Base-by-base conservation (phyloP, 2,113 vertebrate species). In the Felis chaus region DNA sequence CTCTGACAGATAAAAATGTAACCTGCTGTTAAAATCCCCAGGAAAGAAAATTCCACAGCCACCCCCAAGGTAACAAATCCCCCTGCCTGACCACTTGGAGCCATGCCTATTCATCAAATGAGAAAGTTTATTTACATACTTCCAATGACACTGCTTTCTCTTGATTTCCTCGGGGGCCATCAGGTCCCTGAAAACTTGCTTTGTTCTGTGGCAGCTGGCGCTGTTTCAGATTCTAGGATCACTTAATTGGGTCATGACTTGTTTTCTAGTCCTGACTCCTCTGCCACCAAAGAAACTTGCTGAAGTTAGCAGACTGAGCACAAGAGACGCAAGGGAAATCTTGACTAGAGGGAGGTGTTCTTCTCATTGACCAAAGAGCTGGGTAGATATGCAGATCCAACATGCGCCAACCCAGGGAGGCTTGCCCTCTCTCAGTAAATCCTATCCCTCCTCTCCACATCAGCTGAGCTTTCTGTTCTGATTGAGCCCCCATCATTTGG, bases 31-130 rank as follows among this genome's bases (percentile, higher is more conserved):
- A 87, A 97, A 93, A 89, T 95, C 96, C 85, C 89, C 29, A n/a
- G 81, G 88, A 96, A 66, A 93, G 93, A 89, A 97, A 93, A 97
- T 98, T 97, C 97, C 97, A 96, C 82, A 89, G 86, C 81, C 45
- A 93, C 95, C 89, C 96, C 91, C 95, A 93, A 79, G 95, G 97
- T 96, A 97, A 97, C 96, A 95, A 98, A 94, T 97, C 91, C 92
- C 84, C 29, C 1, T 7, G 68, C 89, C 89, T 80, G 87, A 90
- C 83, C 83, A 82, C 92, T 87, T 50, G 48, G 45, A 87, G 69
- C 29, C 21, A 48, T 16, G 31, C 65, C 86, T 94, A 95, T 94
- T 95, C 89, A 95, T 83, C 86, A 66, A 39, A 65, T 65, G 50
- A 57, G 41, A 94, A 93, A 23, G 79, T 89, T 89, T 97, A 74